Base-by-base conservation (phyloP, 2,888 invertebrate species). In the Branchellion lobata region DNA sequence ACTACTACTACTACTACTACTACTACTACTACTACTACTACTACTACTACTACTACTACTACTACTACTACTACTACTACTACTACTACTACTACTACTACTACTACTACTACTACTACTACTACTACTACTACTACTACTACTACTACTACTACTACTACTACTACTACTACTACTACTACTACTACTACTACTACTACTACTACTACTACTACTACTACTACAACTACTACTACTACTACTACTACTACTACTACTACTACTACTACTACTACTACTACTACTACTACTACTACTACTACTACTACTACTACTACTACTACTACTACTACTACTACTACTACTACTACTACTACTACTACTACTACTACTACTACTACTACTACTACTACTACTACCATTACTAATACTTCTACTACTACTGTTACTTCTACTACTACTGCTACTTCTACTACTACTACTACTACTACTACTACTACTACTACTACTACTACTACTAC, bases 351-450 rank as follows among this genome's bases (percentile, higher is more conserved):
- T n/a, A n/a, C n/a, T n/a, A n/a, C n/a, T n/a, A n/a, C n/a, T n/a
- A n/a, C n/a, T n/a, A n/a, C 34, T 71, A 71, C 31, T 71, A 71
- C 71, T 71, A 71, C 71, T 71, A 71, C 71, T 71, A 71, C 71
- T 71, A 71, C 71, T 71, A 71, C 71, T 71, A 71, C 71, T 71
- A 71, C 71, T 71, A 71, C 71, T 71, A 71, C 71, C 27, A 71
- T n/a, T 34, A 71, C 36, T 34, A 71, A 5, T 71, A 71, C 31
- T 71, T 18, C 36, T 34, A 71, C 36, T 29, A 31, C 71, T 71
- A 71, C 71, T 71, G 27, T 29, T 71, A 71, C 24, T 71, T 18
- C 24, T 71, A 71, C 24, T 71, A 71, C 31, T 71, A 71, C 29
- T 71, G 27, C 31, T 71, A 71, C 71, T 29, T 5, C 71, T 71